Conservation (phyloP, 2,797 vertebrate species). For the Ctenosaura bakeri region DNA sequence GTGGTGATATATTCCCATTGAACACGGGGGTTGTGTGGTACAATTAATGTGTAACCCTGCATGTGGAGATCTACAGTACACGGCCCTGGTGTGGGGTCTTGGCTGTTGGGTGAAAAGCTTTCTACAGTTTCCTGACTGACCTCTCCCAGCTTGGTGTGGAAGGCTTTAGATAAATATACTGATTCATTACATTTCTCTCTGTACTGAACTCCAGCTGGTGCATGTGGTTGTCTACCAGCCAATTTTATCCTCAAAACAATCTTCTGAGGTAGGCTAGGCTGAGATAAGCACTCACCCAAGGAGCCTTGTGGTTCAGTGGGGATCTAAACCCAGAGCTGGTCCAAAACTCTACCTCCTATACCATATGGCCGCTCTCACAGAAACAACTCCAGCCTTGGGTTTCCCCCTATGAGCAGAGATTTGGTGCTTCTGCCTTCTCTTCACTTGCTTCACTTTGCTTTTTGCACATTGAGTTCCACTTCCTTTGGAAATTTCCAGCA, state of each 20-base stretch:
- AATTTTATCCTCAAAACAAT: background rate
- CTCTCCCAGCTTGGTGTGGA: background rate
- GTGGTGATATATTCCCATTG: too few species aligned
- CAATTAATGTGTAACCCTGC: too few species aligned
- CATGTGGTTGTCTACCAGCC: too few species aligned
- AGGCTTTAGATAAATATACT: too few species aligned
- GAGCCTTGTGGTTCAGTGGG: background rate
- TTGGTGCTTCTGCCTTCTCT: slow-evolving; percentile 69
- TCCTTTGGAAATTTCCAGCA: slow-evolving; percentile 61
- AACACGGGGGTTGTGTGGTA: too few species aligned
- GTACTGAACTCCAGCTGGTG: too few species aligned
- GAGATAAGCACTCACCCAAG: background rate
- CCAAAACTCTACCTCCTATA: background rate
- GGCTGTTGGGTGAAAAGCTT: background rate
- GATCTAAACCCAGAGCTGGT: background rate
- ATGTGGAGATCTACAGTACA: too few species aligned
- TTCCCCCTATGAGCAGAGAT: slow-evolving; percentile 13
- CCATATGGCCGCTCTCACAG: background rate
- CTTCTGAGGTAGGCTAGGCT: background rate
- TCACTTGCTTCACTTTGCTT: slow-evolving; percentile 43
- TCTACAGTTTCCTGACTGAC: background rate
- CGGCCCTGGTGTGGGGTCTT: too few species aligned
- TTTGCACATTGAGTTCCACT: slow-evolving; percentile 50
- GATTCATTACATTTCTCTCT: background rate
- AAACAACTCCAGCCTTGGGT: background rate